Evolutionary conservation across 2,888 invertebrate genomes (phyloP), one percentile per base, ranked within the genome.

Genomic region (Busseola fusca): DNA sequence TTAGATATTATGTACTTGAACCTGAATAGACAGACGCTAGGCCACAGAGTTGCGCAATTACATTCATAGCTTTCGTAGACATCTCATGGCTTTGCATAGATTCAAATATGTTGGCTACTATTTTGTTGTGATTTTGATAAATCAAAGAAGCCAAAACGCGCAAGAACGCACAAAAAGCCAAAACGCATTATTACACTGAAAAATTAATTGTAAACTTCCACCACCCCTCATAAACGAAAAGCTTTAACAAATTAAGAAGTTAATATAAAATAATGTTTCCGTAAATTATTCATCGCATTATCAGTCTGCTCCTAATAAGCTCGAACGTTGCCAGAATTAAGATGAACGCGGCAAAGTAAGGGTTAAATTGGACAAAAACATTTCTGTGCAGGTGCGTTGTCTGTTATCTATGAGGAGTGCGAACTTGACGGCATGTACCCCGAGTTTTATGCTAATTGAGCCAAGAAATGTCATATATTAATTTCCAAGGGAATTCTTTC

Each of bases 401-500:
- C 64, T 74, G 78, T 84, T 84, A 82, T 84, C 74, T 81, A 64
- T 69, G 64, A 62, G 63, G 64, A 70, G 52, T 65, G 64, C 27
- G 66, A 74, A 74, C 76, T 80, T 72, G 66, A 64, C 45, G 66
- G 62, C 63, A 71, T 68, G 63, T 73, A 74, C 74, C 71, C 72
- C 45, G 74, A 74, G 78, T 76, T 77, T 81, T 84, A 83, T 86
- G 81, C 79, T 75, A 86, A 86, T 84, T 74, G 40, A 64, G 58
- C 60, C 69, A 66, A 78, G 58, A 67, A 40, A 40, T 40, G 14
- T 40, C 40, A 56, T 40, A 48, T 59, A 65, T 64, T 69, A 64
- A 71, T 70, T 45, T 45, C n/a, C 10, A 37, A 16, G 12, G 25
- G 10, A 40, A 14, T 10, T 52, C 18, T 65, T 50, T 45, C 12